These are phyloP conservation scores for Polymixis flavicincta DNA, from an alignment of 2,888 invertebrate genomes.

Conservation along the genomic window DNA sequence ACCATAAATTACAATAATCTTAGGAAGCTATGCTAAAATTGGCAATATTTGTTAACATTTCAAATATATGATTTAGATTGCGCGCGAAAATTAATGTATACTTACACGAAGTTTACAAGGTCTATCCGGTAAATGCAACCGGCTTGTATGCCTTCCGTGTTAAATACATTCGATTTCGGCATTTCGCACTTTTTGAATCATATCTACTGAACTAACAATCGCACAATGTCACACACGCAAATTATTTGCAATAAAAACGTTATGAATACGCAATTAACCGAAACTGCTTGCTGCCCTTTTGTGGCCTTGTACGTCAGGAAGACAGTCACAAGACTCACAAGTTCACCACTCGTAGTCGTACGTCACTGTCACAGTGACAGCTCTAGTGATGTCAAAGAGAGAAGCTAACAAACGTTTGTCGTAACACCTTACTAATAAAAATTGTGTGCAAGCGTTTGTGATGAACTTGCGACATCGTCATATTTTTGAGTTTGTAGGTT, in stretches of 20 bases:
- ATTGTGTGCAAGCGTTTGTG: background rate
- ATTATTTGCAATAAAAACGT: conserved; percentile 3
- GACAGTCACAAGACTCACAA: too few relatives aligned
- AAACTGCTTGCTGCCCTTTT: background rate
- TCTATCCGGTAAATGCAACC: conserved; percentile 90
- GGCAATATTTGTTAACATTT: background rate
- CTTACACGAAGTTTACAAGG: conserved; percentile 91
- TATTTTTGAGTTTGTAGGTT: background rate
- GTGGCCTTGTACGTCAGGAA: conserved; percentile 6
- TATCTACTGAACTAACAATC: conserved; percentile 22
- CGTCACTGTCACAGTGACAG: conserved; percentile 30
- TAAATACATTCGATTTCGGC: conserved; percentile 75
- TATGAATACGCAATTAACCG: background rate
- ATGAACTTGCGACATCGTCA: background rate
- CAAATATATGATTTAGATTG: conserved; percentile 14
- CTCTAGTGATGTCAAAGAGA: background rate
- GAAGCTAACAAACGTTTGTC: background rate
- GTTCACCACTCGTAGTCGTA: background rate
- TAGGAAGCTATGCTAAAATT: background rate
- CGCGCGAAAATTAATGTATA: conserved; percentile 71
- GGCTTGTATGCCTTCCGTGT: conserved; percentile 75
- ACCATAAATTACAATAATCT: background rate
- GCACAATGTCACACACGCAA: conserved; percentile 11
- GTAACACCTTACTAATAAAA: background rate
- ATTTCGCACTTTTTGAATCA: conserved; percentile 68